Percentiles rank a stretch among this genome's conserved stretches.
These are phyloP conservation scores for Phymatocera aterrima DNA, from an alignment of 2,888 invertebrate species.

Conservation along the genomic window DNA sequence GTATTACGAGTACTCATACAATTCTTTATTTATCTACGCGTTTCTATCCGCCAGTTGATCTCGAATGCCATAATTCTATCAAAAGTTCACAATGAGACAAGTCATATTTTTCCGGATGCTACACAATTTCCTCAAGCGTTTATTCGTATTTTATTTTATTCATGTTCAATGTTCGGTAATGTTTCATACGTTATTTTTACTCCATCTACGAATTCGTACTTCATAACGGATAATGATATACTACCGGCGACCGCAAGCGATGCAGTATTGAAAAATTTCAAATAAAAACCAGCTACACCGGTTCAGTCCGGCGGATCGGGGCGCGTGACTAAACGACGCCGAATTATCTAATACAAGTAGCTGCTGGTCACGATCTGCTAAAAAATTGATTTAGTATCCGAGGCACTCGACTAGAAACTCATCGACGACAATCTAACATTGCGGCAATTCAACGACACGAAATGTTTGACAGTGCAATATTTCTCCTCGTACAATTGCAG, in stretches of 20 bases:
- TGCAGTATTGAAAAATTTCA: neutral
- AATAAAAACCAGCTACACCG: neutral
- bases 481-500: neutral
- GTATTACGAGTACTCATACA: too few relatives aligned
- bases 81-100: too few relatives aligned
- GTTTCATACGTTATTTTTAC: too few relatives aligned
- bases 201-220: too few relatives aligned
- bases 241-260: too few relatives aligned
- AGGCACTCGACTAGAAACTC: slow-evolving; percentile 19
- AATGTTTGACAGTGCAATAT: slow-evolving; percentile 6
- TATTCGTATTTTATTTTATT: too few relatives aligned
- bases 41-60: too few relatives aligned
- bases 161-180: neutral
- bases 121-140: too few relatives aligned
- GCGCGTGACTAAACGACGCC: neutral
- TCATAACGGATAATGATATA: too few relatives aligned
- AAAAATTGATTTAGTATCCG: neutral
- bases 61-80: too few relatives aligned
- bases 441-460: neutral
- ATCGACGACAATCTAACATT: slow-evolving; percentile 12
- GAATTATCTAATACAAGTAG: slow-evolving; percentile 22
- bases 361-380: slow-evolving; percentile 16
- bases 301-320: neutral
- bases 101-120: too few relatives aligned
- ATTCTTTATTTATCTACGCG: too few relatives aligned